Evolutionary conservation across 2,113 vertebrate species (phyloP).

Genomic region (Porphyrio hochstetteri): DNA sequence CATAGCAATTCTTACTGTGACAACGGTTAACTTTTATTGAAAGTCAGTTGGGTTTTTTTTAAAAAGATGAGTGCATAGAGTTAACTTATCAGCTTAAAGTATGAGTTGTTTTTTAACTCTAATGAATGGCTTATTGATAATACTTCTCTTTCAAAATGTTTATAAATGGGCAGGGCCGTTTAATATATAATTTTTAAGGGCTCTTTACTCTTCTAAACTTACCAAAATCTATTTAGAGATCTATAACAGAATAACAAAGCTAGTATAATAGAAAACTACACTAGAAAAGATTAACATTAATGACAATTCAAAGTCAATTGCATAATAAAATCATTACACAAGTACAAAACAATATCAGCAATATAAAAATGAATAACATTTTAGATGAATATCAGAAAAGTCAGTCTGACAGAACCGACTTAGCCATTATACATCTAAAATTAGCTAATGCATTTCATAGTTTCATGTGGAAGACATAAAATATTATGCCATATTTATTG

Average conservation of each 20-base stretch:
- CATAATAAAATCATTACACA: not conserved
- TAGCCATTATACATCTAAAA: not conserved
- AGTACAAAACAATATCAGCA: not conserved
- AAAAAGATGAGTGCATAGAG: not conserved
- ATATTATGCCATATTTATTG: not conserved
- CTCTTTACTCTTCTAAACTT: not conserved
- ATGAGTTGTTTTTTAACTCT: not conserved
- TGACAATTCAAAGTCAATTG: not conserved
- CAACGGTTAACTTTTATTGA: not conserved
- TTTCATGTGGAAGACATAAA: not conserved
- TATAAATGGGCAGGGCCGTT: not conserved
- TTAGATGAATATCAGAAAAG: not conserved
- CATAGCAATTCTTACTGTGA: not conserved
- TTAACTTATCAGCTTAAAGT: not conserved
- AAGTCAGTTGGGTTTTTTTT: rapidly evolving
- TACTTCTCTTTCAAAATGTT: not conserved
- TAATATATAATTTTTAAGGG: not conserved
- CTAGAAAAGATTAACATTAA: not conserved
- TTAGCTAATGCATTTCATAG: not conserved
- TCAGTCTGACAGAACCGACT: not conserved
- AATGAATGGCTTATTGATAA: not conserved
- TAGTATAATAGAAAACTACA: not conserved
- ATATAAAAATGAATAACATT: not conserved
- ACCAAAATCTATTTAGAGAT: not conserved
- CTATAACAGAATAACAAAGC: not conserved